A percentile compares a stretch with the other conserved stretches of the same genome.
Evolutionary conservation across 2,888 invertebrate species (phyloP).

Genomic region (Lasioglossum vierecki): DNA sequence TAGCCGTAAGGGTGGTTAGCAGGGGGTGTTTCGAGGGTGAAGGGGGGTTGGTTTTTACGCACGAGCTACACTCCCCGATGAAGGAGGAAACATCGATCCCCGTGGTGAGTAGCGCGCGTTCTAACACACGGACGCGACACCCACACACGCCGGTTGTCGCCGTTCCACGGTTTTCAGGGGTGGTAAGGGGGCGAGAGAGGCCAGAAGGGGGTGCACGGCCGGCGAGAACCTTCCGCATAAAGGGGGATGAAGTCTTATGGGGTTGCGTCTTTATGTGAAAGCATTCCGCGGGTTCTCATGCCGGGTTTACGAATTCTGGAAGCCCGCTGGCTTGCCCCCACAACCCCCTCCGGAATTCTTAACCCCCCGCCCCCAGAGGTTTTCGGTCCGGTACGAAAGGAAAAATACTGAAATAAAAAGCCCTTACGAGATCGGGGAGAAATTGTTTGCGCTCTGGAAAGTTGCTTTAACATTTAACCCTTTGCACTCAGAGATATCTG

Average conservation of each 20-base stretch:
- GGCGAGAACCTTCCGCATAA: constrained; percentile 74
- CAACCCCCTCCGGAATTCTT: constrained; percentile 49
- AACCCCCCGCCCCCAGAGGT: constrained; percentile 60
- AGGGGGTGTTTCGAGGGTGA: not conserved
- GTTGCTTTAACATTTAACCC: not conserved
- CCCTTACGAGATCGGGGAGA: constrained; percentile 21
- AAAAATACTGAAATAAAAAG: constrained; percentile 53
- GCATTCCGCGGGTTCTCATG: constrained; percentile 82
- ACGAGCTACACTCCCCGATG: constrained; percentile 79
- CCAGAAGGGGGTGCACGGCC: not conserved
- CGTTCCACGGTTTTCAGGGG: constrained; percentile 68
- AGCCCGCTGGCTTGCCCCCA: constrained; percentile 63
- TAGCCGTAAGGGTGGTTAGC: constrained; percentile 67
- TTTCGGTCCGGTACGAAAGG: constrained; percentile 57
- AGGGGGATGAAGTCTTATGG: constrained; percentile 78
- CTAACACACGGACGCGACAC: constrained; percentile 40
- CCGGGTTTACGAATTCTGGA: constrained; percentile 75
- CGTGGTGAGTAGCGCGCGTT: constrained; percentile 52
- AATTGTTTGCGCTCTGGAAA: constrained; percentile 1
- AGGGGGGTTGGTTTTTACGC: constrained; percentile 81
- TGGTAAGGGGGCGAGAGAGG: not conserved
- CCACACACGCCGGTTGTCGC: constrained; percentile 34
- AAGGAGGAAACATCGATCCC: constrained; percentile 75
- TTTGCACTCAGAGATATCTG: not conserved
- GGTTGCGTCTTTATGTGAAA: constrained; percentile 82